Evolutionary conservation across 2,888 invertebrate genomes (phyloP).

Genomic region (Plebejus melissa): DNA sequence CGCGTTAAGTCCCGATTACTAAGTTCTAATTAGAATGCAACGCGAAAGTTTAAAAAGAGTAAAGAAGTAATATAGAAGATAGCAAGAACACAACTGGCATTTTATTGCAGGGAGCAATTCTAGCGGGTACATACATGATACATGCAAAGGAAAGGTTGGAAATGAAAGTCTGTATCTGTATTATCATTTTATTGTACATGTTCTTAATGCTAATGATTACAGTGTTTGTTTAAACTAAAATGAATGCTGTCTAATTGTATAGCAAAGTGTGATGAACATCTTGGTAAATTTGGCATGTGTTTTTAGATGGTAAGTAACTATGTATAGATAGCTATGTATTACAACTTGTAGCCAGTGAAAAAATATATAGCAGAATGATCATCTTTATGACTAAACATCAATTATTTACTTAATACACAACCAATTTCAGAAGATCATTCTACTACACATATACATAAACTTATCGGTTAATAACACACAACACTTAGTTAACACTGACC

Average conservation of each 20-base stretch:
- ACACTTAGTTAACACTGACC: slow-evolving; percentile 6
- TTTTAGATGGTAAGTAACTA: background rate
- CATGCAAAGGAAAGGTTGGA: slow-evolving; percentile 38
- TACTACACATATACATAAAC: background rate
- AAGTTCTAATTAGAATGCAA: no score
- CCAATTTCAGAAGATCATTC: background rate
- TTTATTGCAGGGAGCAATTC: slow-evolving; percentile 14
- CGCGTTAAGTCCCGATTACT: no score
- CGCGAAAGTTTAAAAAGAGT: background rate
- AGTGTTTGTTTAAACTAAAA: background rate
- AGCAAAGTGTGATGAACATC: background rate
- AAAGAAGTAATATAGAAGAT: background rate
- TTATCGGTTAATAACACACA: background rate
- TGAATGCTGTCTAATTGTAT: background rate
- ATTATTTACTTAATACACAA: background rate
- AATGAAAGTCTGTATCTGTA: slow-evolving; percentile 49
- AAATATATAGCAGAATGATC: background rate
- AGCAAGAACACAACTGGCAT: background rate
- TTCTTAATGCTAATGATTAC: slow-evolving; percentile 22
- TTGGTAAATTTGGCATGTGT: background rate
- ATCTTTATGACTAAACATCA: background rate
- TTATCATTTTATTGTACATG: slow-evolving; percentile 46
- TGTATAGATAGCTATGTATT: background rate
- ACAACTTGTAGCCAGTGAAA: background rate
- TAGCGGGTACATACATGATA: slow-evolving; percentile 15